phyloP scores from a whole-genome alignment of 1,140 invertebrate genomes.

The Scaptomyza graminum region DNA sequence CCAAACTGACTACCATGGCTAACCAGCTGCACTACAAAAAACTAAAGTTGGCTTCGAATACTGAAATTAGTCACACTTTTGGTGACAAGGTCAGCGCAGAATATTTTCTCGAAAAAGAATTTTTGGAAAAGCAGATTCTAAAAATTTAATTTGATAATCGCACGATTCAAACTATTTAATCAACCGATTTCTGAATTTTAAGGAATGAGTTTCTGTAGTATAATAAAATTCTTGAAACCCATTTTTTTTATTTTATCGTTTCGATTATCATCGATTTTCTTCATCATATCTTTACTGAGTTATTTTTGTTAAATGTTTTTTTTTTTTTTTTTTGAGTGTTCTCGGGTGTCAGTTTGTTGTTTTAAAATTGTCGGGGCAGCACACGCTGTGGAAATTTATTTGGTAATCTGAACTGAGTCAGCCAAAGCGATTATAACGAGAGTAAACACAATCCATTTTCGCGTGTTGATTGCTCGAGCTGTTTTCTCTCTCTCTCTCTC shows the following conservation, averaged over 20 bases:
- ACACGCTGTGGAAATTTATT: constrained; percentile 61
- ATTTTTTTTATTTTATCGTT: no score
- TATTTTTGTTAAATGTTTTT: no score
- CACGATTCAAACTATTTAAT: no score
- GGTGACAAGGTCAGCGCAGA: no score
- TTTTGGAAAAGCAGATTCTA: no score
- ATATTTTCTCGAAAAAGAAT: no score
- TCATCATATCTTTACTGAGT: no score
- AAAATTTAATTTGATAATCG: no score
- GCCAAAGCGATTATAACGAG: constrained; percentile 76
- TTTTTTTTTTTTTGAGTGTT: background rate
- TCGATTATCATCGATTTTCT: no score
- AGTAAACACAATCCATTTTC: constrained; percentile 82
- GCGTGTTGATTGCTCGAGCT: constrained; percentile 71
- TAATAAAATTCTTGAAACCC: no score
- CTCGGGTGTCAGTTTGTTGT: constrained; percentile 55
- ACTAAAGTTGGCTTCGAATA: background rate
- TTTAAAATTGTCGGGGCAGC: constrained; percentile 62
- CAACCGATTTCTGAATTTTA: no score
- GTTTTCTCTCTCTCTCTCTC: constrained; percentile 12
- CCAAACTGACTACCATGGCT: background rate
- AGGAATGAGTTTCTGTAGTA: no score
- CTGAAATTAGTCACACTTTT: background rate
- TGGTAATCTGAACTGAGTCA: constrained; percentile 74
- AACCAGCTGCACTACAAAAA: background rate